These are phyloP conservation scores for Trichogramma evanescens DNA, from an alignment of 2,888 invertebrate genomes.

Conservation along the genomic window DNA sequence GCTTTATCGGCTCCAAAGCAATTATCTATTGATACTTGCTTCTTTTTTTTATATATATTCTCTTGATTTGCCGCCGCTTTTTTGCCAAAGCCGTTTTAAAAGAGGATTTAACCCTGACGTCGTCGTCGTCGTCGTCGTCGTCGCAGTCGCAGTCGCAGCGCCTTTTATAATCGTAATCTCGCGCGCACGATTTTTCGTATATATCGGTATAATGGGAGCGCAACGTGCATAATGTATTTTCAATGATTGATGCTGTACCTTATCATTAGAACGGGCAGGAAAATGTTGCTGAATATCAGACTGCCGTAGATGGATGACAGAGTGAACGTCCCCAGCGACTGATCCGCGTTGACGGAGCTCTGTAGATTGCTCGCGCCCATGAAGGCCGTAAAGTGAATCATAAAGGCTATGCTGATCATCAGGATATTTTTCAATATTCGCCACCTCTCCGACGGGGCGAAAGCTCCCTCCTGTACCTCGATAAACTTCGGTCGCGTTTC, in stretches of 20 bases:
- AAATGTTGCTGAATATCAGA: conserved; percentile 81
- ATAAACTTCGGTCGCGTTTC: conserved; percentile 28
- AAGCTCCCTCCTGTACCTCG: conserved; percentile 28
- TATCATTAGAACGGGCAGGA: conserved; percentile 77
- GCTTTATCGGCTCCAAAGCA: no score
- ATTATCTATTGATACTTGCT: no score
- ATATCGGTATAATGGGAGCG: no score
- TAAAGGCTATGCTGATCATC: conserved; percentile 79
- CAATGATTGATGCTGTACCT: conserved; percentile 53
- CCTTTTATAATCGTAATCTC: no score
- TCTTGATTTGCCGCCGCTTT: no score
- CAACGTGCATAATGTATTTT: no score
- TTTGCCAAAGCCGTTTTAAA: no score
- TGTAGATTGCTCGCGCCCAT: conserved; percentile 77
- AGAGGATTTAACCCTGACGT: no score
- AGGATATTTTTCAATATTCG: conserved; percentile 79
- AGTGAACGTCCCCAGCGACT: conserved; percentile 76
- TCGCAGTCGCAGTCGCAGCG: no score
- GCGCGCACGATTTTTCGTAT: no score
- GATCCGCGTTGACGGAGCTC: conserved; percentile 78
- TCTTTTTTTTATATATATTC: no score
- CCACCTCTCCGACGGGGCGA: conserved; percentile 57
- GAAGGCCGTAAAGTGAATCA: conserved; percentile 89
- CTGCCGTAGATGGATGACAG: conserved; percentile 81
- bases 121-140: no score